These are phyloP conservation scores for Agriopis aurantiaria DNA, from an alignment of 2,888 invertebrate genomes.

Conservation along the genomic window DNA sequence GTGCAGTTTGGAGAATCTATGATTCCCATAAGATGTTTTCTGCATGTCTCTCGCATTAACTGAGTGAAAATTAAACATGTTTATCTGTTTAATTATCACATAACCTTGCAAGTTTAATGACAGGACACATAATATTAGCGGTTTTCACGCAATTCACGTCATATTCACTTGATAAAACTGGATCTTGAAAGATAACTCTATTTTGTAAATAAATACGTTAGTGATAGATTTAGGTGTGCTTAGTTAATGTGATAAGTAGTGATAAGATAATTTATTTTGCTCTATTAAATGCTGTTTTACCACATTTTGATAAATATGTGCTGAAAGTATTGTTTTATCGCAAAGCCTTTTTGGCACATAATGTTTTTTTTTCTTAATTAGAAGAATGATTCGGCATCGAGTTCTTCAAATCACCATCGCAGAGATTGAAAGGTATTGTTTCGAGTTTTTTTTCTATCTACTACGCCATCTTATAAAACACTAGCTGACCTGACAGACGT, in stretches of 20 bases:
- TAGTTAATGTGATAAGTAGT: constrained; percentile 7
- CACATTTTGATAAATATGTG: not conserved
- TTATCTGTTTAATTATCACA: constrained; percentile 30
- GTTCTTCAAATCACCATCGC: too few species aligned
- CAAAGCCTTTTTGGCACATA: too few species aligned
- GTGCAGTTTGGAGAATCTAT: too few species aligned
- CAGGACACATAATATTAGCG: constrained; percentile 46
- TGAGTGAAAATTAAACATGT: constrained; percentile 28
- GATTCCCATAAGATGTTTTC: too few species aligned
- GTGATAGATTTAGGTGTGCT: constrained; percentile 2
- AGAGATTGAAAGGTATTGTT: too few species aligned
- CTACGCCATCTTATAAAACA: too few species aligned
- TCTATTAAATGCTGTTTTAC: not conserved
- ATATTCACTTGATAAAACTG: constrained; percentile 40
- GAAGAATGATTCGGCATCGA: too few species aligned
- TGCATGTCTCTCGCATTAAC: constrained; percentile 14
- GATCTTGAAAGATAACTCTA: constrained; percentile 24
- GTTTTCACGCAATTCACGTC: constrained; percentile 48
- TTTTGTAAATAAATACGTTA: constrained; percentile 44
- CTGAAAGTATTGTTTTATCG: not conserved
- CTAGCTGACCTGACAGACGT: too few species aligned
- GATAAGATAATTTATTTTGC: constrained; percentile 8
- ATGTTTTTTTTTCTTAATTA: too few species aligned
- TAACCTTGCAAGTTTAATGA: constrained; percentile 53
- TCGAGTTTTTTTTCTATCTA: too few species aligned